A percentile compares a stretch with the other conserved stretches of the same genome.
Evolutionary conservation across 1,140 invertebrate species (phyloP).

Genomic region (Delia radicum): DNA sequence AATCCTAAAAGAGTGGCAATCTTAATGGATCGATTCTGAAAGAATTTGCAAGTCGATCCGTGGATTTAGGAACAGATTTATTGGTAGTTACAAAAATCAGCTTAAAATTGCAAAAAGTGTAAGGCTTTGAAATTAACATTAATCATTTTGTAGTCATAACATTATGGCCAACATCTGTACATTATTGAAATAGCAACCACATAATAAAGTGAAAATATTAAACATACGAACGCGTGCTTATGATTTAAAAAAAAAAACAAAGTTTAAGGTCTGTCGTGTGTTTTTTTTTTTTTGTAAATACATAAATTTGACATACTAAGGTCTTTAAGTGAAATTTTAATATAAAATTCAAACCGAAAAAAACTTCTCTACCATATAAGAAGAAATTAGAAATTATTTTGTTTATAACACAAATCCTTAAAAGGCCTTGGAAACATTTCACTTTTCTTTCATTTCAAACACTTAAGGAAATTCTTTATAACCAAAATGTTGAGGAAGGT

Average conservation of each 20-base stretch:
- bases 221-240: constrained; percentile 5
- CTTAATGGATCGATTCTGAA: too few relatives aligned
- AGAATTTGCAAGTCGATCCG: too few relatives aligned
- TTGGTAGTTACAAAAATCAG: too few relatives aligned
- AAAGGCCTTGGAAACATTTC: background rate
- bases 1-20: too few relatives aligned
- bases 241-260: background rate
- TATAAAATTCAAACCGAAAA: background rate
- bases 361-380: background rate
- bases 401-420: background rate
- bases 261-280: too few relatives aligned
- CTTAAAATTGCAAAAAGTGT: too few relatives aligned
- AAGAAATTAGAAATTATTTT: background rate
- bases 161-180: too few relatives aligned
- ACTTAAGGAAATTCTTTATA: background rate
- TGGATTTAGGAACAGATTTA: too few relatives aligned
- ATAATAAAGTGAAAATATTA: background rate
- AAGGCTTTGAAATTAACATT: too few relatives aligned
- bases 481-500: background rate
- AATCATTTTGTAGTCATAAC: too few relatives aligned
- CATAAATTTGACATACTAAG: too few relatives aligned
- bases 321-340: constrained; percentile 1
- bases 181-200: background rate
- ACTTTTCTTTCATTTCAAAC: background rate
- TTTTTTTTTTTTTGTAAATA: too few relatives aligned